phyloP scores from a whole-genome alignment of 2,888 invertebrate species.

The Drosophila stalkeri region DNA sequence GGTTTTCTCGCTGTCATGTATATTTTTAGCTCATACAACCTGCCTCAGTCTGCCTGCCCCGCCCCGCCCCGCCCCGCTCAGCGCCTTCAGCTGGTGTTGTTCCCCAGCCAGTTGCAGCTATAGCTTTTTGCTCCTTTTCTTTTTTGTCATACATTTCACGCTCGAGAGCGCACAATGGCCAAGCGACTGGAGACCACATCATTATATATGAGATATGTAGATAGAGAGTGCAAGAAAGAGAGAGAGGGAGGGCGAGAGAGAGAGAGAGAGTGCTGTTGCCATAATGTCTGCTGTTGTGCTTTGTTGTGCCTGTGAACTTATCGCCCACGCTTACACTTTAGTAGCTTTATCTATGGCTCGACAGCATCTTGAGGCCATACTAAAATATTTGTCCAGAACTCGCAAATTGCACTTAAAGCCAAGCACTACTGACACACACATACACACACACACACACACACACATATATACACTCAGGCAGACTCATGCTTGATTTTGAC shows the following conservation, averaged over 20 bases:
- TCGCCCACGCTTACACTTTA: conserved; percentile 62
- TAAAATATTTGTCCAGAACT: conserved; percentile 65
- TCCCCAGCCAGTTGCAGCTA: conserved; percentile 13
- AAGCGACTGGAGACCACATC: conserved; percentile 69
- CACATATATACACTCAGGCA: neutral
- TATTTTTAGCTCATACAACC: conserved; percentile 56
- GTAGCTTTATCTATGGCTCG: conserved; percentile 65
- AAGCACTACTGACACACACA: conserved; percentile 3
- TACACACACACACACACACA: neutral
- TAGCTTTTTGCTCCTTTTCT: conserved; percentile 48
- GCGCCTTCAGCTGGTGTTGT: neutral
- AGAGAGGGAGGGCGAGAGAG: neutral
- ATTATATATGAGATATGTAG: conserved; percentile 53
- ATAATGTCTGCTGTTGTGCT: conserved; percentile 40
- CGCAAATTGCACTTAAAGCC: conserved; percentile 42
- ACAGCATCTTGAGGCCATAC: conserved; percentile 49
- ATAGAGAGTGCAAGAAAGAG: neutral
- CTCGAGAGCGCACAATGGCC: conserved; percentile 66
- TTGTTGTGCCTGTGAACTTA: conserved; percentile 42
- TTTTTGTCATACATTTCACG: conserved; percentile 79
- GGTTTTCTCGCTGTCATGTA: conserved; percentile 53
- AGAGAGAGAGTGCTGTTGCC: conserved; percentile 1
- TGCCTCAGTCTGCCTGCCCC: neutral
- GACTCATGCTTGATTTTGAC: conserved; percentile 30
- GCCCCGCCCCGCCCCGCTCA: too few relatives aligned